Conservation (phyloP, 1,140 invertebrate species). For the Hyles vespertilio region DNA sequence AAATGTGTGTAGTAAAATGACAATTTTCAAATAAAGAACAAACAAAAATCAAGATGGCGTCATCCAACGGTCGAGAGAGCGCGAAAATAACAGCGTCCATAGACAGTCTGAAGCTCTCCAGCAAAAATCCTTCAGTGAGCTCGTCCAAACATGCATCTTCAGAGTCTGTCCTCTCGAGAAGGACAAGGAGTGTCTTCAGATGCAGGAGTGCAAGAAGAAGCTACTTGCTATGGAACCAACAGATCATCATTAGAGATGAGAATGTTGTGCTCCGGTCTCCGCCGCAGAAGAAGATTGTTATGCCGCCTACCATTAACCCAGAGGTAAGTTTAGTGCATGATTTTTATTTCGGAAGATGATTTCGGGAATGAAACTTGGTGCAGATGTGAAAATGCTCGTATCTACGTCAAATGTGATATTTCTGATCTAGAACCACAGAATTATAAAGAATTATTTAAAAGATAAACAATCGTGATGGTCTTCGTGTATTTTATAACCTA, state of each 20-base stretch:
- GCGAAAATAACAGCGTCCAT: slow-evolving; percentile 66
- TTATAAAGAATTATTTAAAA: too few species aligned
- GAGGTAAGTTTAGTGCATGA: slow-evolving; percentile 46
- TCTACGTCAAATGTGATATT: too few species aligned
- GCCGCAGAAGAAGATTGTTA: slow-evolving; percentile 70
- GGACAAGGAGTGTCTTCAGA: slow-evolving; percentile 66
- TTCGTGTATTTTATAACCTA: too few species aligned
- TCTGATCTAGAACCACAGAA: too few species aligned
- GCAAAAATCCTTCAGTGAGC: slow-evolving; percentile 57
- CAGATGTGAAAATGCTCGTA: too few species aligned
- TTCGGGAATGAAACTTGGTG: neutral
- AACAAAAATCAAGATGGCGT: slow-evolving; percentile 45
- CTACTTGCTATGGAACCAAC: slow-evolving; percentile 66
- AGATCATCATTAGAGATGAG: slow-evolving; percentile 72
- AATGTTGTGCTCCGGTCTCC: slow-evolving; percentile 65
- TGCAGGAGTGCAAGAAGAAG: slow-evolving; percentile 73
- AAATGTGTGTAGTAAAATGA: neutral
- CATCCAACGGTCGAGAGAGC: slow-evolving; percentile 63
- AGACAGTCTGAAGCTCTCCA: slow-evolving; percentile 70
- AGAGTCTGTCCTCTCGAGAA: slow-evolving; percentile 68
- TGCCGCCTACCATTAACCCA: slow-evolving; percentile 64
- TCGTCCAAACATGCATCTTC: slow-evolving; percentile 72
- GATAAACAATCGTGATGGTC: too few species aligned
- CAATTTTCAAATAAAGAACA: slow-evolving; percentile 8
- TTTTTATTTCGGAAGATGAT: neutral